Conservation (phyloP, 2,797 vertebrate species). For the Sebastes variabilis region DNA sequence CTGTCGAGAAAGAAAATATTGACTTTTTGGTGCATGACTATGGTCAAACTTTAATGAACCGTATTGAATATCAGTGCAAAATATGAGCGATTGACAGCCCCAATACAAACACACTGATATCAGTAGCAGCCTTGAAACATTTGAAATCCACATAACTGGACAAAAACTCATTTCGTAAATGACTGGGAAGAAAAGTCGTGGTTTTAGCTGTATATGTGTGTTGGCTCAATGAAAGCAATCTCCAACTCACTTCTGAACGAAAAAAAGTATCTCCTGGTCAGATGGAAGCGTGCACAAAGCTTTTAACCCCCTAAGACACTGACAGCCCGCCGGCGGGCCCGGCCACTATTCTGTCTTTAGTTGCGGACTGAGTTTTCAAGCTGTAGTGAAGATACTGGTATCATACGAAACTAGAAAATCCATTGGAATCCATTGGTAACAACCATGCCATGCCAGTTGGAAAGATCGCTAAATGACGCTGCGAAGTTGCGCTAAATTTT, state of each 20-base stretch:
- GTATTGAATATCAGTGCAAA: slow-evolving; percentile 36
- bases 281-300: not conserved
- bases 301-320: not conserved
- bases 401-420: too few species aligned
- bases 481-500: too few species aligned
- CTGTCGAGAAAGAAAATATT: slow-evolving; percentile 28
- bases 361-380: too few species aligned
- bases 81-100: slow-evolving; percentile 32
- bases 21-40: slow-evolving; percentile 10
- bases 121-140: slow-evolving; percentile 41
- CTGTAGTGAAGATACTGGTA: too few species aligned
- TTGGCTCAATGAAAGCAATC: slow-evolving; percentile 22
- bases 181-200: slow-evolving; percentile 14
- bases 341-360: too few species aligned
- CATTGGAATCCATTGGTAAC: too few species aligned
- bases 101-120: slow-evolving; percentile 35
- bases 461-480: too few species aligned
- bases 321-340: too few species aligned
- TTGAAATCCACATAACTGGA: slow-evolving; percentile 21
- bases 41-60: slow-evolving; percentile 32
- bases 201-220: slow-evolving; percentile 39
- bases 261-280: slow-evolving; percentile 16
- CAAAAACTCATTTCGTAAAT: slow-evolving; percentile 16
- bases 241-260: slow-evolving; percentile 2
- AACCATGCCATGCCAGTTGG: too few species aligned